These are phyloP conservation scores for Triplophysa dalaica DNA, from an alignment of 2,113 vertebrate species.

Conservation along the genomic window DNA sequence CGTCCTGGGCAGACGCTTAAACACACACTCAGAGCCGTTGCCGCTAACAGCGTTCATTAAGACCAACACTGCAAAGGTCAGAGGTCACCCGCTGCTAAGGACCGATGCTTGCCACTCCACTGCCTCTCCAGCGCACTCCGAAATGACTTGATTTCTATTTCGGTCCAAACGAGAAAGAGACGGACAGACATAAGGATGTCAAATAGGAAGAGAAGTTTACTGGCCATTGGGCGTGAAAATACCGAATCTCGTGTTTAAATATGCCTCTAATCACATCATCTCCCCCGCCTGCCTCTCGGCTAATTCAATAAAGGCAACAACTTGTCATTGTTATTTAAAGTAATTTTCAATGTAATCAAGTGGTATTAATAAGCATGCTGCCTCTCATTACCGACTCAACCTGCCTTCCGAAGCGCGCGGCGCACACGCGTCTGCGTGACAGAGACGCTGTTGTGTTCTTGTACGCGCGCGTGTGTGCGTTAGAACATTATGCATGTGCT, in stretches of 20 bases:
- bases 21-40: constrained; percentile 44
- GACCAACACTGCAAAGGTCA: constrained; percentile 48
- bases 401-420: constrained; percentile 64
- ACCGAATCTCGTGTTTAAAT: constrained; percentile 41
- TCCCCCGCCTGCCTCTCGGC: constrained; percentile 50
- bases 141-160: not conserved
- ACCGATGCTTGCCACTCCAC: constrained; percentile 42
- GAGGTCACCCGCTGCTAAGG: constrained; percentile 46
- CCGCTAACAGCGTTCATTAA: constrained; percentile 55
- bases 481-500: constrained; percentile 36
- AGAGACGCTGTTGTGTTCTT: constrained; percentile 29
- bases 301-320: constrained; percentile 68
- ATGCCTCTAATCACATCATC: constrained; percentile 60
- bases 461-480: constrained; percentile 1
- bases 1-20: constrained; percentile 47
- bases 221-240: not conserved
- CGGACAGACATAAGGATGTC: not conserved
- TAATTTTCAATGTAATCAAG: constrained; percentile 71
- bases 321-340: constrained; percentile 58
- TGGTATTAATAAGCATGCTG: constrained; percentile 75
- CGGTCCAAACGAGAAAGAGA: not conserved
- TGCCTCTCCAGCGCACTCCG: constrained; percentile 34
- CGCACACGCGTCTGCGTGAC: constrained; percentile 16
- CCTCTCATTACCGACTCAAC: constrained; percentile 74
- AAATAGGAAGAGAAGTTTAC: constrained; percentile 7